Evolutionary conservation across 1,140 invertebrate species (phyloP).

Genomic region (Patella vulgata): DNA sequence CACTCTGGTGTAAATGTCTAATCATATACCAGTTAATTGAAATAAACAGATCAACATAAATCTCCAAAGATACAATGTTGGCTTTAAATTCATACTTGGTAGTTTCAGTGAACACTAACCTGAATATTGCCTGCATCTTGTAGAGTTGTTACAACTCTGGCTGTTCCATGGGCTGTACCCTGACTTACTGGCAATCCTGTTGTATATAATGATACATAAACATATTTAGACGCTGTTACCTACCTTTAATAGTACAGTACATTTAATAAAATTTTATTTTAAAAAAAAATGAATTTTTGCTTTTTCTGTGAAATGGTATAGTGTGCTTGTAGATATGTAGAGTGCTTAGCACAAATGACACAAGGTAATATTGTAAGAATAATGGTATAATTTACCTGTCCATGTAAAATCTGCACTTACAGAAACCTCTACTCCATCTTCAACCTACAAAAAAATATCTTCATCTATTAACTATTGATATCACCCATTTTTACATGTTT

Average conservation of each 20-base stretch:
- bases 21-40: neutral
- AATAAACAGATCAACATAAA: neutral
- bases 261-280: neutral
- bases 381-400: too few relatives aligned
- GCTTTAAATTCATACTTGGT: too few relatives aligned
- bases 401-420: too few relatives aligned
- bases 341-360: too few relatives aligned
- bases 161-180: conserved; percentile 75
- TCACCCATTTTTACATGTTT: too few relatives aligned
- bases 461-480: too few relatives aligned
- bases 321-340: too few relatives aligned
- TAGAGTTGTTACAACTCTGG: conserved; percentile 74
- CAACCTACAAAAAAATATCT: too few relatives aligned
- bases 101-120: too few relatives aligned
- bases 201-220: neutral
- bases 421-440: too few relatives aligned
- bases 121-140: conserved; percentile 64
- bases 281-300: conserved; percentile 1
- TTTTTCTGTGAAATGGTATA: too few relatives aligned
- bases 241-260: neutral
- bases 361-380: too few relatives aligned
- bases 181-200: conserved; percentile 78
- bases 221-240: neutral
- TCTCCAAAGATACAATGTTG: neutral
- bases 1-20: neutral